phyloP scores from a whole-genome alignment of 2,888 invertebrate species.

The Eristalis arbustorum region DNA sequence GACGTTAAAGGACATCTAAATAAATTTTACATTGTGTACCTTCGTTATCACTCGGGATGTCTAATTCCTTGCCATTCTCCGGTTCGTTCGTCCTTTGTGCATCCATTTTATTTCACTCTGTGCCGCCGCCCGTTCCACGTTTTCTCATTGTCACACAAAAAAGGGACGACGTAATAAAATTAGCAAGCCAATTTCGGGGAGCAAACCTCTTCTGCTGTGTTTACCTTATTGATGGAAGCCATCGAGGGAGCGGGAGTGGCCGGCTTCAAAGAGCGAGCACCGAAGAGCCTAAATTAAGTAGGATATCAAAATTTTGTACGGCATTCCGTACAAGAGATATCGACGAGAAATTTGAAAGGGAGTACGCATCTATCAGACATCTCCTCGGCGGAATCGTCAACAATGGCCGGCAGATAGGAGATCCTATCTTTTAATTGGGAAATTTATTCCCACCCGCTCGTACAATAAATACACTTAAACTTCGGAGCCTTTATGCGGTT shows the following conservation, averaged over 20 bases:
- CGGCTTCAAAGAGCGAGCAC: background rate
- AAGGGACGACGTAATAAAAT: constrained; percentile 59
- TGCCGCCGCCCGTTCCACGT: background rate
- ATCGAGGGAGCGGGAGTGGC: background rate
- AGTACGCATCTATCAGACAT: background rate
- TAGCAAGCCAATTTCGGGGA: constrained; percentile 44
- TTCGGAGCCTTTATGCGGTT: background rate
- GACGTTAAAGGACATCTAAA: constrained; percentile 47
- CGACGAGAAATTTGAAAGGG: background rate
- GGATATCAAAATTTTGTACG: background rate
- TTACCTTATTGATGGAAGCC: background rate
- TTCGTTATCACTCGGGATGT: constrained; percentile 37
- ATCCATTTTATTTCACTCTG: background rate
- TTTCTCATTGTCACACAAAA: constrained; percentile 43
- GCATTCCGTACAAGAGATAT: background rate
- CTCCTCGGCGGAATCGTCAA: background rate
- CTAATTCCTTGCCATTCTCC: constrained; percentile 21
- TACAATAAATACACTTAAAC: constrained; percentile 3
- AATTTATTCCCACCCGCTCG: constrained; percentile 26
- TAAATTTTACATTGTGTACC: constrained; percentile 46
- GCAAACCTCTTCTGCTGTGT: constrained; percentile 36
- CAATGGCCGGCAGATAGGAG: constrained; percentile 9
- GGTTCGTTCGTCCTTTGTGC: background rate
- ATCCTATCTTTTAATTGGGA: constrained; percentile 43
- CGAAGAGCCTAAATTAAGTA: background rate